Percentiles rank a stretch among this genome's conserved stretches.
phyloP scores from a whole-genome alignment of 2,888 invertebrate genomes.

The Holacanthella duospinosa region DNA sequence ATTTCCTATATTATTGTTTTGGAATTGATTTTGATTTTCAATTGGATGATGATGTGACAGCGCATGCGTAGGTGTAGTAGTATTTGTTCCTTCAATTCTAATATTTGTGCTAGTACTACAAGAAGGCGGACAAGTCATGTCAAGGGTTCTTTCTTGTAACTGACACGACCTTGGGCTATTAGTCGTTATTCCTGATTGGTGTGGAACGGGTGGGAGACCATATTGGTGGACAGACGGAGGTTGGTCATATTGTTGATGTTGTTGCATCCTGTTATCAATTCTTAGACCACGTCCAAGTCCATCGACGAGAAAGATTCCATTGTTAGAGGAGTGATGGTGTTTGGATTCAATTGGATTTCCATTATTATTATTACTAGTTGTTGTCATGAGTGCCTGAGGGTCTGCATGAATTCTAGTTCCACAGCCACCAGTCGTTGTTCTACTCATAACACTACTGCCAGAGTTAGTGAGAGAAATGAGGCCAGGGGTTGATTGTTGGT shows the following conservation, averaged over 20 bases:
- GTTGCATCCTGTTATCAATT: constrained; percentile 3
- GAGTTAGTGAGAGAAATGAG: not conserved
- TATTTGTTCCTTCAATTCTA: not conserved
- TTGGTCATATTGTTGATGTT: not conserved
- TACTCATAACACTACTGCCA: not conserved
- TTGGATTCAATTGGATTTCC: not conserved
- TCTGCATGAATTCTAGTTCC: too few relatives aligned
- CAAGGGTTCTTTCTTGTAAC: not conserved
- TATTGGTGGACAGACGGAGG: constrained; percentile 6
- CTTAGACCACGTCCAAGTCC: constrained; percentile 17
- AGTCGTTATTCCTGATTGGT: too few relatives aligned
- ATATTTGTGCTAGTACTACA: not conserved
- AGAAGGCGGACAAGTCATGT: not conserved
- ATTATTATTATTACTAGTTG: not conserved
- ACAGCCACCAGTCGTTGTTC: not conserved
- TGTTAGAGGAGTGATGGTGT: too few relatives aligned
- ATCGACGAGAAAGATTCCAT: constrained; percentile 21
- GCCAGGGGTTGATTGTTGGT: not conserved
- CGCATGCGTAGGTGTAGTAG: not conserved
- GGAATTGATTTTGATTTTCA: not conserved
- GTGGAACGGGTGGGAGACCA: constrained; percentile 5
- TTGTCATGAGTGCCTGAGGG: not conserved
- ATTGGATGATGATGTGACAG: not conserved
- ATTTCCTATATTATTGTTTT: not conserved
- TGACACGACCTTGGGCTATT: too few relatives aligned